Evolutionary conservation across 2,797 vertebrate species (phyloP).

Genomic region (Podarcis siculus): DNA sequence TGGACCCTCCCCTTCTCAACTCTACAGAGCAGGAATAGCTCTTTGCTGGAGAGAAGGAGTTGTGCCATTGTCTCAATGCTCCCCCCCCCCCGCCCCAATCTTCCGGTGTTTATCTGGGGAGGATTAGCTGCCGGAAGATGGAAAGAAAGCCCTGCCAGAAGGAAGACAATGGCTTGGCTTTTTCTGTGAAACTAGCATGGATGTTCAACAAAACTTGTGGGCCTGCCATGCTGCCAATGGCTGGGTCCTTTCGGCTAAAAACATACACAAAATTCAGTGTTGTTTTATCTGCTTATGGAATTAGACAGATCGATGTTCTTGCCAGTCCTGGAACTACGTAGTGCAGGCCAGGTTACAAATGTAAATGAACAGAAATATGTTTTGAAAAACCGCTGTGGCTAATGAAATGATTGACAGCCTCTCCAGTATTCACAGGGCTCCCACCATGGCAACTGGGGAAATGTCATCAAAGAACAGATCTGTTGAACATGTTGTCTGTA

Average conservation of each 20-base stretch:
- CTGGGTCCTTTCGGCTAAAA: not conserved
- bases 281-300: not conserved
- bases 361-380: conserved; percentile 9
- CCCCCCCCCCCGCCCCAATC: not conserved
- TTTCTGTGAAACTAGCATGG: not conserved
- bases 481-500: conserved; percentile 21
- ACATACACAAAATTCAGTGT: not conserved
- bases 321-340: not conserved
- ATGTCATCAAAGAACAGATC: not conserved
- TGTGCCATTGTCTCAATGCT: not conserved
- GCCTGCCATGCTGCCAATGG: not conserved
- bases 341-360: not conserved
- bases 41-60: not conserved
- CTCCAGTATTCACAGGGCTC: not conserved
- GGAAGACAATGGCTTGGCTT: not conserved
- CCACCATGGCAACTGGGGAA: conserved; percentile 20
- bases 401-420: not conserved
- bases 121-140: not conserved
- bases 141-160: not conserved
- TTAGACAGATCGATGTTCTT: not conserved
- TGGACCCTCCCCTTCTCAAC: too few relatives aligned
- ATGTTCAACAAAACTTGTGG: not conserved
- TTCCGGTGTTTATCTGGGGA: not conserved
- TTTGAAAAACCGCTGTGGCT: not conserved
- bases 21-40: not conserved